Base-by-base conservation (phyloP, 2,888 invertebrate genomes). In the Metalampra italica region DNA sequence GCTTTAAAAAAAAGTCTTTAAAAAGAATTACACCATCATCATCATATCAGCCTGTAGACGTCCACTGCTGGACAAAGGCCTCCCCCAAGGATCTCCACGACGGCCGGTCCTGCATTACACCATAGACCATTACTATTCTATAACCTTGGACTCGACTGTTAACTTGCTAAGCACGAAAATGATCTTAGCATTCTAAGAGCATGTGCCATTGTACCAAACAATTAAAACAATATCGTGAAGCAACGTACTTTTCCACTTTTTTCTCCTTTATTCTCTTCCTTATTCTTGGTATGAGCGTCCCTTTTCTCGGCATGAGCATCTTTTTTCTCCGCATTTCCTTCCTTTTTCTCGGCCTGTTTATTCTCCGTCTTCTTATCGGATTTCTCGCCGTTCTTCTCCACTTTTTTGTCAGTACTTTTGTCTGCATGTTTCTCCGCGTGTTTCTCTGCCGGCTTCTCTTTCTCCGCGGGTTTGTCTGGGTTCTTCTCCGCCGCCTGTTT, bases 401-500 rank as follows among this genome's bases (percentile, higher is more conserved):
- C 11, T 30, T 56, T 46, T 32, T 64, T 65, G 5, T 66, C 64
- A 7, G 41, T 38, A 0, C 43, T 39, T 49, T 71, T 72, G 1
- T 75, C 71, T 13, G 45, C 49, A 22, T 22, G 22, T 22, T 22
- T 22, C 22, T 72, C 66, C 11, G 49, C 49, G 0, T 40, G 9
- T 38, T 62, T 68, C 9, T 66, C 68, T 2, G 55, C 32, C 0
- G 53, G 11, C 49, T 70, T 71, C 0, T 74, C 75, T 1, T 76
- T 77, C n/a, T 78, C 77, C 29, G 60, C 30, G 0, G 45, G 8
- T 46, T 65, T 66, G 12, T 65, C 64, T 45, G 38, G 11, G 12
- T 51, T 29, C 45, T 78, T 78, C 14, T 83, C 81, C 3, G 72
- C 72, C 0, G 71, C 66, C 36, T 76, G 75, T 53, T 84, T 86